These are phyloP conservation scores for Hypotaenidia okinawae DNA, from an alignment of 2,797 vertebrate species.

Conservation along the genomic window DNA sequence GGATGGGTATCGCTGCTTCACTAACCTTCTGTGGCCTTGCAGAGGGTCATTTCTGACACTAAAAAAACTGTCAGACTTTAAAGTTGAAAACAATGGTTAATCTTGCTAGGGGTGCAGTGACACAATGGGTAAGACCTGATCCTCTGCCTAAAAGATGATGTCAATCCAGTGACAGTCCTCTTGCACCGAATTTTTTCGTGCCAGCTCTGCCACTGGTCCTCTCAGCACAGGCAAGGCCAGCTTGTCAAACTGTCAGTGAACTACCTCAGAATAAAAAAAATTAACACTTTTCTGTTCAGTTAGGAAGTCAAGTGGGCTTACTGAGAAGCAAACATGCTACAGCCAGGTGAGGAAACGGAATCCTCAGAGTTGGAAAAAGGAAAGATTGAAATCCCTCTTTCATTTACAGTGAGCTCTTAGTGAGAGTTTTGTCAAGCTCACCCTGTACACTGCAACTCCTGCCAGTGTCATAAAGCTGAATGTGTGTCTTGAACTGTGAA, in stretches of 20 bases:
- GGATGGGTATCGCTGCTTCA: neutral
- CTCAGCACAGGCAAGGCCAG: neutral
- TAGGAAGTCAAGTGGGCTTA: neutral
- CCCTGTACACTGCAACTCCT: neutral
- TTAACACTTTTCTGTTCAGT: neutral
- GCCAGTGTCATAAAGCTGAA: neutral
- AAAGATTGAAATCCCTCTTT: neutral
- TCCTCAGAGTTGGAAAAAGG: neutral
- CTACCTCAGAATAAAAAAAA: neutral
- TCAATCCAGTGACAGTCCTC: neutral
- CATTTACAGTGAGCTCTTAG: neutral
- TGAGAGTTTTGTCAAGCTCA: neutral
- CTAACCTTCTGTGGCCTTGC: neutral
- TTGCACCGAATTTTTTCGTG: neutral
- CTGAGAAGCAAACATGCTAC: neutral
- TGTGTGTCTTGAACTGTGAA: neutral
- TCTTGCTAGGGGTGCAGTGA: neutral
- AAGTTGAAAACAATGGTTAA: neutral
- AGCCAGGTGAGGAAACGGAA: neutral
- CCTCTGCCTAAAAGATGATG: neutral
- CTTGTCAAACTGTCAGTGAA: neutral
- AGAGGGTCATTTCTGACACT: neutral
- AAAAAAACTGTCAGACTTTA: neutral
- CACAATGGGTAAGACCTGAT: neutral
- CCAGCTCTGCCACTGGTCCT: neutral